Evolutionary conservation across 2,888 invertebrate genomes (phyloP), one percentile per base, ranked within the genome.

Genomic region (Caenorhabditis becei): DNA sequence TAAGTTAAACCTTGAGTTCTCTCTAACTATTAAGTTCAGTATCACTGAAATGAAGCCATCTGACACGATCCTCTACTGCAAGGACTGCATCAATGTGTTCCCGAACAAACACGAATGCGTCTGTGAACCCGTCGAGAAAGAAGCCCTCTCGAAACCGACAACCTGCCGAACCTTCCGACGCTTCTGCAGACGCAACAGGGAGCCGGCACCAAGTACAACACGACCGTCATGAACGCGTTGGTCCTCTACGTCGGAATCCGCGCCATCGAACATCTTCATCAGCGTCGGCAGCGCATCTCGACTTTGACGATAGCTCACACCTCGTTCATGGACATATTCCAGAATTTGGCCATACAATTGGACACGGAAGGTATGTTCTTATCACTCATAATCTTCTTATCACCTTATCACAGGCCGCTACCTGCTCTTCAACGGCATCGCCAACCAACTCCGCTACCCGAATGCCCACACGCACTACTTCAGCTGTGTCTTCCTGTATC

Each of bases 381-480:
- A n/a, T n/a, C n/a, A n/a, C n/a, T n/a, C n/a, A n/a, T 5, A 14
- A 10, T 41, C 14, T 41, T 41, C 18, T 20, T 18, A 26, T 26
- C 54, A 20, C 5, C 14, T 59, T 85, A 90, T 23, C 86, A 93
- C 86, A 93, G 93, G 93, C 67, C 94, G 93, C 93, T 67, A 94
- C 97, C 93, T 99, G 90, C 97, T 99, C 93, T 93, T 99, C 91
- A 99, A 99, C 92, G 97, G 98, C 1, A 96, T 99, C 86, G 97
- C 97, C 59, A 99, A 99, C 93, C 99, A 99, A 91, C 93, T 99
- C 89, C 94, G 99, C 26, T 99, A 98, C 92, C 99, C 99, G 14
- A 99, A 99, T 93, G 97, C 97, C 91, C 99, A 99, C 93, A 99
- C 99, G 23, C 98, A 99, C 93, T 99, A 99, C 93, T 99, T 99